Percentiles rank a stretch among this genome's conserved stretches.
Evolutionary conservation across 2,113 vertebrate genomes (phyloP).

Genomic region (Bubalus kerabau): DNA sequence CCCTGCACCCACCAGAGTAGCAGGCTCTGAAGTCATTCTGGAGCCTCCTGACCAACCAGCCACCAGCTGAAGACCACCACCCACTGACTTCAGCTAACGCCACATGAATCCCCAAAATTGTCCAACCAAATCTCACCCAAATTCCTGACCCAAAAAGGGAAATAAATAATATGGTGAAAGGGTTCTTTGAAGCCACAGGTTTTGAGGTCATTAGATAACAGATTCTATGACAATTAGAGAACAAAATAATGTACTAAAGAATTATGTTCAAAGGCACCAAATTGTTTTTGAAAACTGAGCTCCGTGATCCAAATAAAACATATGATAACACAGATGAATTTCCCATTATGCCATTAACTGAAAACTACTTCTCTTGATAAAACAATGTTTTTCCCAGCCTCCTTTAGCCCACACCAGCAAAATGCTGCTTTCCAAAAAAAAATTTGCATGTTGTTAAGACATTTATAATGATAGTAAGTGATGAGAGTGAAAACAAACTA

Average conservation of each 20-base stretch:
- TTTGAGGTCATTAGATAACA: not conserved
- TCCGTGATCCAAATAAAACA: not conserved
- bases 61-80: not conserved
- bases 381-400: not conserved
- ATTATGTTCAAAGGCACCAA: conserved; percentile 9
- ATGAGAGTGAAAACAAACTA: not conserved
- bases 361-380: not conserved
- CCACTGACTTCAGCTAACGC: not conserved
- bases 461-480: not conserved
- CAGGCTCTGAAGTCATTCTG: not conserved
- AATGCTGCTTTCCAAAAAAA: not conserved
- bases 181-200: not conserved
- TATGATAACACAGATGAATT: not conserved
- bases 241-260: not conserved
- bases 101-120: not conserved
- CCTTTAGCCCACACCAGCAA: not conserved
- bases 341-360: not conserved
- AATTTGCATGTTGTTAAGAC: not conserved
- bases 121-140: not conserved
- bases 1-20: not conserved
- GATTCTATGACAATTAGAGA: not conserved
- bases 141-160: not conserved
- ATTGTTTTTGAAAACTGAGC: not conserved
- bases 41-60: not conserved
- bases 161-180: not conserved